phyloP scores from a whole-genome alignment of 2,797 vertebrate genomes.

The Pantherophis alleghaniensis region DNA sequence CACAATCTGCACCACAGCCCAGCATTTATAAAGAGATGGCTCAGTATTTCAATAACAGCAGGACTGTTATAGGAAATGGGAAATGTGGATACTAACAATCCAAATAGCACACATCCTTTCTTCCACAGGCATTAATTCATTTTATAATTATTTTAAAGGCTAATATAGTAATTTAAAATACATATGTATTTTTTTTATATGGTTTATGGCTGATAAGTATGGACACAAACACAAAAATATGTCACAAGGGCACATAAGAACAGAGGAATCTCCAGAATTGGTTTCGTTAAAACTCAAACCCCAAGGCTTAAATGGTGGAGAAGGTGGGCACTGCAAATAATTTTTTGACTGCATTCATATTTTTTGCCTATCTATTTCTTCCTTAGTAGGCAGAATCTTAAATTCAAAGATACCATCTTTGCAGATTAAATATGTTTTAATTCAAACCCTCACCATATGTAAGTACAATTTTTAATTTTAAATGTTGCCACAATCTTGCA shows the following conservation, averaged over 20 bases:
- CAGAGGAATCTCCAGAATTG: not conserved
- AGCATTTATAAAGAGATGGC: not conserved
- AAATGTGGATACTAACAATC: not conserved
- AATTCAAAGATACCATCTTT: not conserved
- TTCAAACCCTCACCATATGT: not conserved
- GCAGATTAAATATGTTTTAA: not conserved
- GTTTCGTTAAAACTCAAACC: not conserved
- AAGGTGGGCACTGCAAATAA: not conserved
- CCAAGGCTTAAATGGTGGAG: not conserved
- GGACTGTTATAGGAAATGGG: not conserved
- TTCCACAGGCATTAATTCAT: not conserved
- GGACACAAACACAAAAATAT: not conserved
- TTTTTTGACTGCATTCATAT: not conserved
- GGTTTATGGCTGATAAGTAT: not conserved
- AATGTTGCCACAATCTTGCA: not conserved
- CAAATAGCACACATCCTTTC: not conserved
- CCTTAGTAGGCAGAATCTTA: not conserved
- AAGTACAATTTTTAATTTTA: not conserved
- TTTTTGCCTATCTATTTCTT: not conserved
- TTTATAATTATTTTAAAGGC: not conserved
- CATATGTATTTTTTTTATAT: not conserved
- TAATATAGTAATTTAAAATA: not conserved
- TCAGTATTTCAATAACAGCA: not conserved
- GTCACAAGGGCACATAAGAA: not conserved
- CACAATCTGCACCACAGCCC: not conserved